Evolutionary conservation across 2,113 vertebrate genomes (phyloP), one percentile per base, ranked within the genome.

Genomic region (Megaleporinus macrocephalus): DNA sequence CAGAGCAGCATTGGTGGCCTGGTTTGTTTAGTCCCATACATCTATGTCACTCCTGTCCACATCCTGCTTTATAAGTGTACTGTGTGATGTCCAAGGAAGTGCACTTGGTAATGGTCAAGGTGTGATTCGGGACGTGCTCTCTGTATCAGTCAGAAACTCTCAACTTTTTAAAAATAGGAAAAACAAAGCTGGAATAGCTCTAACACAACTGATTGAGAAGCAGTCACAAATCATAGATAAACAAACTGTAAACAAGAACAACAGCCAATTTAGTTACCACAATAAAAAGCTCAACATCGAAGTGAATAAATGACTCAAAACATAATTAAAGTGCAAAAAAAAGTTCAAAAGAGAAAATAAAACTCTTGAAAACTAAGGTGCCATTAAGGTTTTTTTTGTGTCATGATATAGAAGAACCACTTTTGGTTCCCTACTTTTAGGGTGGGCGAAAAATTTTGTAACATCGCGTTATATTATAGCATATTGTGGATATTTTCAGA

Each of bases 1-100:
- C 85, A 87, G 85, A 85, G 30, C 36, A 74, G 85, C 85, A 76
- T 69, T 69, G 33, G 24, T 2, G 41, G 47, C 53, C 33, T 75
- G 30, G 29, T 74, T 44, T 15, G 20, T 74, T 44, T 49, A 20
- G 55, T 80, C 71, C 73, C 26, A 26, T 74, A 6, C 20, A 13
- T 57, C 55, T 57, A 18, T 57, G 51, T 27, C 27, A 65, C 51
- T 24, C 27, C 24, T 27, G 47, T 27, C 20, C 57, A 36, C 61
- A 81, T 36, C 26, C 30, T 24, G n/a, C 20, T 51, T n/a, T 49
- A 29, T 24, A 26, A 78, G 24, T 57, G 59, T 73, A 76, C 47
- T 78, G 29, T 30, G 57, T 53, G 68, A 79, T 71, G 10, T 73
- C 61, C 66, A 63, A 77, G 27, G 57, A 80, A 81, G 81, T 80